Evolutionary conservation across 2,888 invertebrate genomes (phyloP), one percentile per base, ranked within the genome.

Genomic region (Tachina grossa): DNA sequence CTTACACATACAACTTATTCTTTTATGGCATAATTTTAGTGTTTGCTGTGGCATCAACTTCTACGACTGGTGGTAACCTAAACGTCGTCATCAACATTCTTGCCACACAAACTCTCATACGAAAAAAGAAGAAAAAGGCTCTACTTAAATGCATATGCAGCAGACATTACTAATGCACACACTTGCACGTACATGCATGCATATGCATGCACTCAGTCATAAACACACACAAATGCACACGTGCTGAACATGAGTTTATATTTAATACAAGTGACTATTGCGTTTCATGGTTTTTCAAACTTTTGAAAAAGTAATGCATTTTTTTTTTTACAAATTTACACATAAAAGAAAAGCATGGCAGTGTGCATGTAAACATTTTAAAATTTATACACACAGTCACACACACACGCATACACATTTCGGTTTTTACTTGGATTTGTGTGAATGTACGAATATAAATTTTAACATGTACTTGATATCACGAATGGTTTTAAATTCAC

Each of bases 401-500:
- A 31, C 31, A 49, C 47, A 10, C 13, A 41, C 22, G 8, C 14
- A 41, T 31, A 13, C 41, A 45, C 8, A 8, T 41, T 9, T 16
- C 16, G 8, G 8, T 14, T 11, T 9, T 51, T 22, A 11, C 11
- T 57, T 63, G 13, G 8, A 47, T 61, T 51, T 74, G 49, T 68
- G 39, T 83, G 55, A 13, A 22, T 55, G 14, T 69, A n/a, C n/a
- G n/a, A n/a, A n/a, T n/a, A 55, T 77, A 41, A 49, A 74, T 61
- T 78, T 77, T 10, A 45, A 57, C 41, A 43, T 71, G 75, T 45
- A 75, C 66, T 68, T 57, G 78, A 84, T 75, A 79, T 75, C 77
- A 85, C 83, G 83, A 85, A 83, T 83, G 66, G 71, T 80, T 85
- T 83, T 85, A 85, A 85, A 83, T 85, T 85, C 83, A 83, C 85